phyloP scores from a whole-genome alignment of 2,888 invertebrate genomes.

The Scaptomyza reducta region DNA sequence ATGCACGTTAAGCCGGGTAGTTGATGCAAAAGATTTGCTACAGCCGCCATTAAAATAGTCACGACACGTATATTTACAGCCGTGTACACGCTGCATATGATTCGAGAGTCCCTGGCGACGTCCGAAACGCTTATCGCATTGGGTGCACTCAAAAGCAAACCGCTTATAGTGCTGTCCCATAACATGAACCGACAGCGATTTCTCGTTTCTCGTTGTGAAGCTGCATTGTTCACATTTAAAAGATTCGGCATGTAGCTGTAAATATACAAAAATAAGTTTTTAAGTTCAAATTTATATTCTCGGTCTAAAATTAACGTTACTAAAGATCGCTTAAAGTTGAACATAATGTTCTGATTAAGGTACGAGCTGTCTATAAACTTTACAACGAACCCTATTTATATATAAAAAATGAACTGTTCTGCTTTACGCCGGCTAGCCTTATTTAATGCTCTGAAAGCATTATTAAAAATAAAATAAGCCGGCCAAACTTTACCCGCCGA shows the following conservation, averaged over 20 bases:
- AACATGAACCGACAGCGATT: conserved; percentile 79
- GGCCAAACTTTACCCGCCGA: conserved; percentile 48
- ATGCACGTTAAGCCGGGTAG: conserved; percentile 53
- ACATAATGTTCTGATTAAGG: too few species aligned
- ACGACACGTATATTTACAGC: conserved; percentile 64
- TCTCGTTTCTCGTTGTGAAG: conserved; percentile 77
- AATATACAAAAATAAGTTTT: not conserved
- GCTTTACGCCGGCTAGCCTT: too few species aligned
- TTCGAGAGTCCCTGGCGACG: conserved; percentile 73
- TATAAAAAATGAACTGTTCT: too few species aligned
- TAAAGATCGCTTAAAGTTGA: too few species aligned
- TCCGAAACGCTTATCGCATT: conserved; percentile 78
- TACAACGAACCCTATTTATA: too few species aligned
- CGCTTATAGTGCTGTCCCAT: conserved; percentile 74
- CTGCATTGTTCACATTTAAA: conserved; percentile 75
- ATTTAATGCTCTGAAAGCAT: too few species aligned
- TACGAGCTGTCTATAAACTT: too few species aligned
- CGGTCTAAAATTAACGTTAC: too few species aligned
- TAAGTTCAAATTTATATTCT: too few species aligned
- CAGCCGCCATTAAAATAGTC: conserved; percentile 59
- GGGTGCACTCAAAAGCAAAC: conserved; percentile 74
- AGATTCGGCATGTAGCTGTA: conserved; percentile 64
- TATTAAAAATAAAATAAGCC: too few species aligned
- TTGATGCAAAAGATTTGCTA: conserved; percentile 46
- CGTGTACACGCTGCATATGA: conserved; percentile 74